A percentile compares a stretch with the other conserved stretches of the same genome.
These are phyloP conservation scores for Pollimyrus isidori DNA, from an alignment of 2,113 vertebrate genomes.

Conservation along the genomic window DNA sequence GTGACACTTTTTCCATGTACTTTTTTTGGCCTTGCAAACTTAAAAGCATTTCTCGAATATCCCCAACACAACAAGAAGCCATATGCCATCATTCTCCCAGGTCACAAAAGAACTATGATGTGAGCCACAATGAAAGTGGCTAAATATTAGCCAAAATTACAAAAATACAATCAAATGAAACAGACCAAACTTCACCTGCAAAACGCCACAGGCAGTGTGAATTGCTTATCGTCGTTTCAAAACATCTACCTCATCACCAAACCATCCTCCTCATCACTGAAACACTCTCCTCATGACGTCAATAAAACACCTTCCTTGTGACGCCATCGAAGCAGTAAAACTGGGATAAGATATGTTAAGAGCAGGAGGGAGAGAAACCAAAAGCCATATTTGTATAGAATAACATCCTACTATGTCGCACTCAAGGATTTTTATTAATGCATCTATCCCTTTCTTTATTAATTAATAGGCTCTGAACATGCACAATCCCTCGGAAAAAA, in stretches of 20 bases:
- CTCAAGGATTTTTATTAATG: background rate
- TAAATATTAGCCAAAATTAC: background rate
- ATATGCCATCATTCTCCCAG: background rate
- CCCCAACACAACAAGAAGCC: background rate
- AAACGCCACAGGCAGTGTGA: background rate
- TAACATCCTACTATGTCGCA: background rate
- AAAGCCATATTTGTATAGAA: background rate
- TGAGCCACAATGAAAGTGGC: background rate
- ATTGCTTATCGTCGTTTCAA: background rate
- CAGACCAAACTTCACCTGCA: background rate
- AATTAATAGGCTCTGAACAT: background rate
- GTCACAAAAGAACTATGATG: background rate
- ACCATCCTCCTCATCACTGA: background rate
- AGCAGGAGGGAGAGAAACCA: background rate
- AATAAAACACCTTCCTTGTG: background rate
- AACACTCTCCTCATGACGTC: background rate
- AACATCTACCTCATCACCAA: background rate
- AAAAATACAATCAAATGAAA: background rate
- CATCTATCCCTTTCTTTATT: background rate
- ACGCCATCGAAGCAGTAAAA: background rate
- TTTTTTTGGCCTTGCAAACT: background rate
- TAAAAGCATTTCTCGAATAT: background rate
- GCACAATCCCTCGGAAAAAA: background rate
- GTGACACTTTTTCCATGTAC: background rate
- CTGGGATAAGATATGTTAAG: background rate